Evolutionary conservation across 2,888 invertebrate species (phyloP).

Genomic region (Zaprionus obscuricornis): DNA sequence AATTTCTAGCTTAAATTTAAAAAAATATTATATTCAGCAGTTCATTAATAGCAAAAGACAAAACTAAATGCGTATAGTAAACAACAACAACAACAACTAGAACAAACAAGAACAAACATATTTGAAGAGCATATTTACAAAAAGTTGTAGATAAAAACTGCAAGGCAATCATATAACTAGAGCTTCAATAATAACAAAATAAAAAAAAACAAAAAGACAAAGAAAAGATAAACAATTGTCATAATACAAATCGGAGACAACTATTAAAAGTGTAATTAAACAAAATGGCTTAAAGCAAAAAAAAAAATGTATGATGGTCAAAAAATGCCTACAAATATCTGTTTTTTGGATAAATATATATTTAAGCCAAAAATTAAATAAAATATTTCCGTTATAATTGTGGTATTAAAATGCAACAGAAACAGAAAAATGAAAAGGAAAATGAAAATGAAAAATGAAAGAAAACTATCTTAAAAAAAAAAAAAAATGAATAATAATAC

Average conservation of each 20-base stretch:
- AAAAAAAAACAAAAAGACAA: conserved; percentile 48
- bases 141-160: conserved; percentile 81
- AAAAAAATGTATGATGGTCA: conserved; percentile 26
- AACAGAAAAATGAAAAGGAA: conserved; percentile 11
- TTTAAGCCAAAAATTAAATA: conserved; percentile 51
- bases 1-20: conserved; percentile 12
- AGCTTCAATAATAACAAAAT: conserved; percentile 81
- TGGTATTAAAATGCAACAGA: conserved; percentile 39
- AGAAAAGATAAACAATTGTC: conserved; percentile 51
- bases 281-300: too few species aligned
- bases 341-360: conserved; percentile 76
- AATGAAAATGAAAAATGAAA: too few species aligned
- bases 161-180: conserved; percentile 84
- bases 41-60: conserved; percentile 39
- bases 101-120: conserved; percentile 50
- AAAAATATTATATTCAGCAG: conserved; percentile 20
- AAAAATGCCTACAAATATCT: conserved; percentile 51
- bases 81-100: conserved; percentile 43
- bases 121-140: conserved; percentile 71
- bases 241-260: conserved; percentile 74
- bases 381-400: conserved; percentile 66
- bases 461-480: too few species aligned
- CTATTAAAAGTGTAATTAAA: conserved; percentile 67
- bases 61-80: conserved; percentile 30
- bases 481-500: conserved; percentile 35